Base-by-base conservation (phyloP, 2,113 vertebrate genomes). In the Saimiri boliviensis region DNA sequence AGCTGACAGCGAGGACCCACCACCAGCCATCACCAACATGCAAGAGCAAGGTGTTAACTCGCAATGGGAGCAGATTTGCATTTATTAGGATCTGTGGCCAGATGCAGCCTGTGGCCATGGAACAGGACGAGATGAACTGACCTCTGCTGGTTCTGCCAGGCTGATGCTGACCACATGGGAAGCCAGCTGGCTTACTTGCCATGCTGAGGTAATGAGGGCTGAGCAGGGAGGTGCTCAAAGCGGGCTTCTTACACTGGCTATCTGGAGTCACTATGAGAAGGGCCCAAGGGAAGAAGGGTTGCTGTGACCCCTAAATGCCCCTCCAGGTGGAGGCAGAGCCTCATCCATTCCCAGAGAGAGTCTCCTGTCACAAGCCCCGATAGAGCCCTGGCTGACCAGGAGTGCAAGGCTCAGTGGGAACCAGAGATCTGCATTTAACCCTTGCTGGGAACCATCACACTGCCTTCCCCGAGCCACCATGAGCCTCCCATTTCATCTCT, bases 111-210 rank as follows among this genome's bases (percentile, higher is more conserved):
- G 52, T 90, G 82, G n/a, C 47, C 47, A 2, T 76, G 93, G 71
- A 35, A 45, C 52, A 6, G 60, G 77, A 94, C 49, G 71, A 81
- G 76, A 56, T 6, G 4, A 42, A 16, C 40, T 85, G 81, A 90
- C 85, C 89, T 91, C 90, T n/a, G 4, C 40, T 86, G 54, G 58
- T 85, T 91, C 54, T 68, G 23, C 60, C 42, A 82, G 70, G 92
- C 71, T 77, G 91, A 84, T 56, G 20, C 63, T 70, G 58, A 91
- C 77, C 97, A 77, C 94, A 23, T 20, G 82, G 90, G 63, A 70
- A 95, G n/a, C 32, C 13, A 1, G 74, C 19, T 95, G 89, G 87
- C 60, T 96, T 85, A 87, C 86, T 23, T n/a, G 76, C 63, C 37
- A 88, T 21, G 47, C 71, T 11, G 27, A 76, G 90, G 45, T 83